Conservation (phyloP, 2,113 vertebrate species). For the Gasterosteus nipponicus region DNA sequence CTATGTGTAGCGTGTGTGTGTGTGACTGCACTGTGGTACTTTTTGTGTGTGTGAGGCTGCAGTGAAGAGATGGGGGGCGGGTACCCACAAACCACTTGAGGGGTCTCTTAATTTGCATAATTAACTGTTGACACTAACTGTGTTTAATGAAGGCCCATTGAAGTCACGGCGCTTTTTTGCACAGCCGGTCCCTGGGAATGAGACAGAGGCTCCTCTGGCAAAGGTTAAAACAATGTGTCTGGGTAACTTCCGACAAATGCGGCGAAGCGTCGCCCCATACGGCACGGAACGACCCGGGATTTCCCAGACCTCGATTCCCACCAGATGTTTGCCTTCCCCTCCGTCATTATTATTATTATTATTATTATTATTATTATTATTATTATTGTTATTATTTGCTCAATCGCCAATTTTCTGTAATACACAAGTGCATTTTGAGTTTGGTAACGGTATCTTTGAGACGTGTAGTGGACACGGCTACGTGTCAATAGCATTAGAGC, state of each 20-base stretch:
- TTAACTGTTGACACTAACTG: constrained; percentile 84
- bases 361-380: constrained; percentile 10
- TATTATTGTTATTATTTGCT: constrained; percentile 10
- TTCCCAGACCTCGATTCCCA: constrained; percentile 50
- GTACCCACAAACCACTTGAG: constrained; percentile 70
- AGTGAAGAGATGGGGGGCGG: constrained; percentile 69
- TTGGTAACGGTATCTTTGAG: not conserved
- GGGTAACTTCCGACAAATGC: constrained; percentile 71
- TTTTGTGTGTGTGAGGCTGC: constrained; percentile 59
- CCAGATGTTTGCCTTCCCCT: constrained; percentile 54
- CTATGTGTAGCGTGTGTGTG: constrained; percentile 40
- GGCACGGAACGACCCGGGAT: constrained; percentile 48
- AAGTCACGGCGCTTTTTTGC: constrained; percentile 74
- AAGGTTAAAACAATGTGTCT: constrained; percentile 82
- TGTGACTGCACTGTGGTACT: constrained; percentile 51
- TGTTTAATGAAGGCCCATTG: constrained; percentile 82
- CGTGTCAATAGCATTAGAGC: not conserved
- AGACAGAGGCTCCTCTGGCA: constrained; percentile 67
- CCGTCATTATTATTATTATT: constrained; percentile 3
- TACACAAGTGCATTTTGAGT: not conserved
- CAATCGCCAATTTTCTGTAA: not conserved
- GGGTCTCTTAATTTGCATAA: constrained; percentile 82
- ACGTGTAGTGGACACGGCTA: not conserved
- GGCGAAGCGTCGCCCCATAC: constrained; percentile 50
- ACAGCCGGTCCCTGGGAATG: constrained; percentile 77